phyloP scores from a whole-genome alignment of 2,888 invertebrate species.

The Drosophila meridiana region DNA sequence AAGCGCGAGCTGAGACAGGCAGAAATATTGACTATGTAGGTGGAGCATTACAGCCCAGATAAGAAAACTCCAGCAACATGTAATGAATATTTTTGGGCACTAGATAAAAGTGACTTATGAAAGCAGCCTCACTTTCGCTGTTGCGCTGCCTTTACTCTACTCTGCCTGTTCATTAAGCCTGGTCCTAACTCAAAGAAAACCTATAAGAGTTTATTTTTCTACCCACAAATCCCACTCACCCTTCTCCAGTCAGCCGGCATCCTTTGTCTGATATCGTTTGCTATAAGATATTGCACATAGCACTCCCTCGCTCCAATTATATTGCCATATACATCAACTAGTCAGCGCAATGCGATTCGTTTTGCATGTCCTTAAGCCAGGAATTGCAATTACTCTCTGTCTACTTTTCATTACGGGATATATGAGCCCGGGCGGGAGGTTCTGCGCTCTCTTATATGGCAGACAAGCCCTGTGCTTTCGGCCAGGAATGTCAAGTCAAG shows the following conservation, averaged over 20 bases:
- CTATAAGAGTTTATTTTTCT: background rate
- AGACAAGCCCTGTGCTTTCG: conserved; percentile 29
- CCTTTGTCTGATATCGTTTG: conserved; percentile 4
- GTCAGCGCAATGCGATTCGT: conserved; percentile 49
- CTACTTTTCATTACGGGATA: conserved; percentile 50
- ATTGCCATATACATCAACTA: conserved; percentile 15
- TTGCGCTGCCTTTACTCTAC: background rate
- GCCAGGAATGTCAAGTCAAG: conserved; percentile 50
- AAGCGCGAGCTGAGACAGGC: too few species aligned
- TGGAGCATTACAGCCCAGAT: background rate
- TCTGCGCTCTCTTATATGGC: conserved; percentile 15
- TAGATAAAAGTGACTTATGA: conserved; percentile 5
- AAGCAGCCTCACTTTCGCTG: background rate
- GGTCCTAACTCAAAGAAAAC: conserved; percentile 1
- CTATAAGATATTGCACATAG: conserved; percentile 2
- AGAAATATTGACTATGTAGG: background rate
- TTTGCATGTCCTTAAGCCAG: conserved; percentile 44
- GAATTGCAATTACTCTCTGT: conserved; percentile 69
- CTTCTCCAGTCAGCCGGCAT: background rate
- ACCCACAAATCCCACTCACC: background rate
- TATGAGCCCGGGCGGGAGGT: conserved; percentile 20
- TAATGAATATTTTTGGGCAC: conserved; percentile 3
- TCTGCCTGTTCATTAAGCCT: conserved; percentile 1
- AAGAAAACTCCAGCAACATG: background rate
- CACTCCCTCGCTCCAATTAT: background rate